Percentiles rank a stretch among this genome's conserved stretches.
These are phyloP conservation scores for Mycogona germanica DNA, from an alignment of 2,888 invertebrate species.

Conservation along the genomic window DNA sequence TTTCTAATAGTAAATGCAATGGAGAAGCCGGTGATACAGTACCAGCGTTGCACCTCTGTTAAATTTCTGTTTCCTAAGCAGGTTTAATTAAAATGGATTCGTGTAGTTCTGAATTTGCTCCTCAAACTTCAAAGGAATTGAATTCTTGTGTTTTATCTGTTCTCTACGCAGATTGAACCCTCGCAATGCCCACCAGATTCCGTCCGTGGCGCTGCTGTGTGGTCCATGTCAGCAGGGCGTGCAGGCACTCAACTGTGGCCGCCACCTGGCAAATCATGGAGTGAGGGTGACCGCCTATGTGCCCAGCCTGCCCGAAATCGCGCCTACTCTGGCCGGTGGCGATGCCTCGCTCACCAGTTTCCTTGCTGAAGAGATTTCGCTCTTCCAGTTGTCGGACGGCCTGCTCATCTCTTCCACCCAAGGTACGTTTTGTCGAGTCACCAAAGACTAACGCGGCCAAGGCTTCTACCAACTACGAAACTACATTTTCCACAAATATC, in stretches of 20 bases:
- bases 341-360: too few relatives aligned
- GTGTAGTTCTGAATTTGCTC: conserved; percentile 1
- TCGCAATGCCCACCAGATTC: conserved; percentile 78
- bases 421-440: conserved; percentile 26
- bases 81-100: background rate
- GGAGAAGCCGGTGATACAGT: too few relatives aligned
- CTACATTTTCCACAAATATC: too few relatives aligned
- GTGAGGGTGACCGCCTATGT: conserved; percentile 53
- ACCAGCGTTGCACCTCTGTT: too few relatives aligned
- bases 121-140: conserved; percentile 7
- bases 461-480: too few relatives aligned
- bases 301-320: conserved; percentile 28
- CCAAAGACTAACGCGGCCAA: too few relatives aligned
- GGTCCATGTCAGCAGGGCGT: conserved; percentile 51
- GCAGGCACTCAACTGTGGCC: conserved; percentile 58
- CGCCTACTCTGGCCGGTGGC: background rate
- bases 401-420: conserved; percentile 29
- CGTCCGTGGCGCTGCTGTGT: conserved; percentile 61
- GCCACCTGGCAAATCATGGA: conserved; percentile 71
- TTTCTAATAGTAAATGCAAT: too few relatives aligned
- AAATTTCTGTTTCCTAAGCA: too few relatives aligned
- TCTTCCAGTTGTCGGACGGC: conserved; percentile 47
- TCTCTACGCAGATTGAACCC: conserved; percentile 51
- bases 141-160: background rate
- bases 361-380: conserved; percentile 43